phyloP scores from a whole-genome alignment of 2,113 vertebrate species.

The Noctilio leporinus region DNA sequence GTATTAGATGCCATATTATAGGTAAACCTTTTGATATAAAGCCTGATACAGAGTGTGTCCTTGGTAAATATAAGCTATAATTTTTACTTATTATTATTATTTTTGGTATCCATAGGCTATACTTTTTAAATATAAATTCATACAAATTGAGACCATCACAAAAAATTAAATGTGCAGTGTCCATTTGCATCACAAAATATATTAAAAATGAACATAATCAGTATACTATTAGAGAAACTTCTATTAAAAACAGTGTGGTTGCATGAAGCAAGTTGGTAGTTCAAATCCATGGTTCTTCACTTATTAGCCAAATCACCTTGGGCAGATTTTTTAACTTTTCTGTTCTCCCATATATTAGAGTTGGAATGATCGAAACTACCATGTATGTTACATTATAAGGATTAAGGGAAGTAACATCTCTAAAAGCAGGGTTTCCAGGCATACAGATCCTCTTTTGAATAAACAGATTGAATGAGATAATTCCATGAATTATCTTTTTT shows the following conservation, averaged over 20 bases:
- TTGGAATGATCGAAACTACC: neutral
- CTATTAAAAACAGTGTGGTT: too few relatives aligned
- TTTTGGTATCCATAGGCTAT: neutral
- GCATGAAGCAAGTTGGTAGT: too few relatives aligned
- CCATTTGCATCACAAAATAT: neutral
- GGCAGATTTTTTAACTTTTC: neutral
- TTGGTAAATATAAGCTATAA: neutral
- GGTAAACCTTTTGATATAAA: neutral
- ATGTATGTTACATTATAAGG: neutral
- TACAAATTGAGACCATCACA: neutral
- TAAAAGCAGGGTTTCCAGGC: neutral
- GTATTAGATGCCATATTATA: neutral
- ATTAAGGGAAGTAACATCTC: neutral
- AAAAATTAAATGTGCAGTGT: neutral
- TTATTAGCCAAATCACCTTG: neutral
- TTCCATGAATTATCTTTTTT: neutral
- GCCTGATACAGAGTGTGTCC: neutral
- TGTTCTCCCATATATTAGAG: neutral
- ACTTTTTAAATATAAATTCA: slow-evolving; percentile 9
- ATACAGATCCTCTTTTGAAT: neutral
- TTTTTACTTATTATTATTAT: too few relatives aligned
- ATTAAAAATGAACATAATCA: too few relatives aligned
- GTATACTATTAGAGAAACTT: too few relatives aligned
- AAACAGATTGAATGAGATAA: neutral
- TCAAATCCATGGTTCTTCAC: neutral